Conservation (phyloP, 2,797 vertebrate species). For the Pteronotus mesoamericanus region DNA sequence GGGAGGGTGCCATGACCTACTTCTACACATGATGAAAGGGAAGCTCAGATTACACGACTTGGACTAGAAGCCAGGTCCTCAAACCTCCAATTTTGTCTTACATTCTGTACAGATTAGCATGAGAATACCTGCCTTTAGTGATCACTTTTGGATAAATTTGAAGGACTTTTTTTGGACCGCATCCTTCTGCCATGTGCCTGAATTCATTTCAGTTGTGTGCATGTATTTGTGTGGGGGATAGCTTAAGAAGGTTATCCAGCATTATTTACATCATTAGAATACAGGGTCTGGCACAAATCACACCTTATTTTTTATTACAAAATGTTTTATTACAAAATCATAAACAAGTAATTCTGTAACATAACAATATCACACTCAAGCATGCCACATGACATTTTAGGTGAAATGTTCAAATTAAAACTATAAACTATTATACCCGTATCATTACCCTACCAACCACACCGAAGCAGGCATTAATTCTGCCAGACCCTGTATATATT, state of each 20-base stretch:
- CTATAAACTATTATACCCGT: too few species aligned
- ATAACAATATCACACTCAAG: too few species aligned
- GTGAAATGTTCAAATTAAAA: too few species aligned
- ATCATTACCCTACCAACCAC: too few species aligned
- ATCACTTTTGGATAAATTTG: slow-evolving; percentile 8
- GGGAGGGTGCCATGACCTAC: neutral
- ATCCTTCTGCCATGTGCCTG: neutral
- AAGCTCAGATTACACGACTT: neutral
- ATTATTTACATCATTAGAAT: neutral
- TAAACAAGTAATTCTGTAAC: too few species aligned
- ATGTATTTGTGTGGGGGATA: neutral
- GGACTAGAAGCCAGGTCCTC: neutral
- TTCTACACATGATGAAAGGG: neutral
- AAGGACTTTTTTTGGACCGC: slow-evolving; percentile 21
- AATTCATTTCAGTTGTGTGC: slow-evolving; percentile 9
- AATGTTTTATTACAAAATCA: too few species aligned
- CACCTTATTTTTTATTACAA: too few species aligned
- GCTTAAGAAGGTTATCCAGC: neutral
- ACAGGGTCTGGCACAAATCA: neutral
- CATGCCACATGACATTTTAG: too few species aligned
- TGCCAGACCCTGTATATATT: neutral
- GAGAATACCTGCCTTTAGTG: neutral
- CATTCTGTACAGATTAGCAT: neutral
- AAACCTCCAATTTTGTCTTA: neutral
- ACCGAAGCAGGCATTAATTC: too few species aligned